Conservation (phyloP, 2,888 invertebrate species). For the Plagodis pulveraria region DNA sequence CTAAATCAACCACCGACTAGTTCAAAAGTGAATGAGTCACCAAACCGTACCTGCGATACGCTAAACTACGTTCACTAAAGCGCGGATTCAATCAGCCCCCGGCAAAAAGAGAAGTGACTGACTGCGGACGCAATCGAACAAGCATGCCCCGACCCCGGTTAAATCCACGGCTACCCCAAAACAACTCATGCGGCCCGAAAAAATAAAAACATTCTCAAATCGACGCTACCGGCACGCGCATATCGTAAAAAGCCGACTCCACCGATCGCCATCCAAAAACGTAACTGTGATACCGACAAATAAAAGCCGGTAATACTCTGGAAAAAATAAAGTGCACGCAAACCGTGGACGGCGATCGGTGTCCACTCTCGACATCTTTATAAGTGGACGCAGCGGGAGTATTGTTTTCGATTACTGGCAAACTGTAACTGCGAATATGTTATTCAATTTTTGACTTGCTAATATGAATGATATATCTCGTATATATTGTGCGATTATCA, state of each 20-base stretch:
- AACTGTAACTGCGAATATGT: too few species aligned
- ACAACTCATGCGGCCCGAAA: conserved; percentile 78
- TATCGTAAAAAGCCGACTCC: conserved; percentile 80
- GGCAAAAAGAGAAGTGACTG: conserved; percentile 67
- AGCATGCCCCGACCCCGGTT: conserved; percentile 67
- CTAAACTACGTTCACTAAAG: conserved; percentile 81
- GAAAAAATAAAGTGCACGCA: conserved; percentile 76
- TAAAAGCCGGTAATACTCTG: conserved; percentile 78
- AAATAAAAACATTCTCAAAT: conserved; percentile 79
- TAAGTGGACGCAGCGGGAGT: conserved; percentile 51
- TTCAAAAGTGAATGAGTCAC: conserved; percentile 75
- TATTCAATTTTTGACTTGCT: background rate
- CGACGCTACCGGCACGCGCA: conserved; percentile 67
- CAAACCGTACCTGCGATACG: conserved; percentile 59
- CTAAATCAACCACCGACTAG: conserved; percentile 47
- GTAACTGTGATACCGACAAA: conserved; percentile 84
- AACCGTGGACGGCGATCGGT: conserved; percentile 50
- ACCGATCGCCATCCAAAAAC: conserved; percentile 81
- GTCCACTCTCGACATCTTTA: conserved; percentile 68
- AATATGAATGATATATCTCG: background rate
- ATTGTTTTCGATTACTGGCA: conserved; percentile 40
- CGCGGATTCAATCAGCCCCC: conserved; percentile 79
- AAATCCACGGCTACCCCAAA: conserved; percentile 79
- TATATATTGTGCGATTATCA: too few species aligned
- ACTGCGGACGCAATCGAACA: conserved; percentile 79